phyloP scores from a whole-genome alignment of 1,140 invertebrate genomes.

The Caerostris darwini region DNA sequence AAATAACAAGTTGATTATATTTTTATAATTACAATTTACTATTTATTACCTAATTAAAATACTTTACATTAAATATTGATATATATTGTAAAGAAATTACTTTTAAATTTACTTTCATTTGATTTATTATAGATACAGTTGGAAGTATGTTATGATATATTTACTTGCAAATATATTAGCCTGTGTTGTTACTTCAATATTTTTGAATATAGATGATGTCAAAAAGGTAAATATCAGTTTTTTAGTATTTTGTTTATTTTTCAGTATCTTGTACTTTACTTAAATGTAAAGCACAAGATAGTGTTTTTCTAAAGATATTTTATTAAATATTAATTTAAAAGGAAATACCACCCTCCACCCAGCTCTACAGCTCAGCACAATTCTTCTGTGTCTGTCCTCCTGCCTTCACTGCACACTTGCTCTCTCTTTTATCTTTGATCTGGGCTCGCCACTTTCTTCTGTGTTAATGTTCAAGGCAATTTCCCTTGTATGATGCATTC shows the following conservation, averaged over 20 bases:
- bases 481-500: too few relatives aligned
- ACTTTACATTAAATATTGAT: background rate
- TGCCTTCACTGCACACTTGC: too few relatives aligned
- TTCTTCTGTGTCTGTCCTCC: too few relatives aligned
- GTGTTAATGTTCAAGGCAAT: too few relatives aligned
- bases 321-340: too few relatives aligned
- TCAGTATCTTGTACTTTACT: background rate
- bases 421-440: too few relatives aligned
- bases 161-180: slow-evolving; percentile 81
- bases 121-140: slow-evolving; percentile 79
- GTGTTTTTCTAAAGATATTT: too few relatives aligned
- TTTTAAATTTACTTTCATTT: slow-evolving; percentile 74
- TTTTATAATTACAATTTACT: background rate
- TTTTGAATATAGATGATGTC: slow-evolving; percentile 81
- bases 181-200: slow-evolving; percentile 80
- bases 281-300: too few relatives aligned
- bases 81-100: background rate
- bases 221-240: slow-evolving; percentile 79
- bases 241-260: background rate
- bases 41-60: background rate
- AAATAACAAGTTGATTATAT: background rate
- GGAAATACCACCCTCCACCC: too few relatives aligned
- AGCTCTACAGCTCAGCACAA: too few relatives aligned
- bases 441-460: too few relatives aligned
- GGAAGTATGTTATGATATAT: slow-evolving; percentile 83